These are phyloP conservation scores for Drosophila pseudoobscura DNA, from an alignment of 1,140 invertebrate genomes.

Conservation along the genomic window DNA sequence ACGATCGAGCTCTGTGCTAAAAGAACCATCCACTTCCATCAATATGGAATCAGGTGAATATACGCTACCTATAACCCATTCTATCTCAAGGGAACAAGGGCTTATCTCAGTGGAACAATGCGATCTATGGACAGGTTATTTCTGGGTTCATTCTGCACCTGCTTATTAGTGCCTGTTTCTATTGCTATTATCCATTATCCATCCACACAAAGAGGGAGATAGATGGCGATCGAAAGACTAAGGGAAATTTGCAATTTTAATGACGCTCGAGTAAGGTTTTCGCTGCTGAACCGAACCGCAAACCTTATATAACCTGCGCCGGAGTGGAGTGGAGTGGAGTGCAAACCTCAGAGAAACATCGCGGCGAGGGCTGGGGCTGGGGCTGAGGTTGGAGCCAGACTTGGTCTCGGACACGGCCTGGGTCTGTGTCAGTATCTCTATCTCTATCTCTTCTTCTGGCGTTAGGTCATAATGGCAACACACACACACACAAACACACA, in stretches of 20 bases:
- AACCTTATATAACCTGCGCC: conserved; percentile 56
- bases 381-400: too few species aligned
- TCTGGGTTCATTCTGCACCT: conserved; percentile 27
- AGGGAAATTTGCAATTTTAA: conserved; percentile 64
- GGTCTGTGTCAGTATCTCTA: too few species aligned
- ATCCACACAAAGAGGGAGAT: conserved; percentile 24
- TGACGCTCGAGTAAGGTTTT: conserved; percentile 36
- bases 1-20: too few species aligned
- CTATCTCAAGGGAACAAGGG: not conserved
- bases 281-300: conserved; percentile 11
- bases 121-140: conserved; percentile 16
- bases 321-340: conserved; percentile 10
- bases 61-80: too few species aligned
- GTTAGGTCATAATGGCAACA: conserved; percentile 51
- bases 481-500: conserved; percentile 1
- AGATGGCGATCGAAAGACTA: not conserved
- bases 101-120: conserved; percentile 21
- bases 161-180: conserved; percentile 25
- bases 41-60: not conserved
- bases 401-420: too few species aligned
- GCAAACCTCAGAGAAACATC: conserved; percentile 49
- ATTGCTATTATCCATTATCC: conserved; percentile 32
- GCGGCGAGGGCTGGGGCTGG: not conserved
- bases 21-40: not conserved
- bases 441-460: not conserved